Conservation (phyloP, 2,797 vertebrate species). For the Tragopan temminckii region DNA sequence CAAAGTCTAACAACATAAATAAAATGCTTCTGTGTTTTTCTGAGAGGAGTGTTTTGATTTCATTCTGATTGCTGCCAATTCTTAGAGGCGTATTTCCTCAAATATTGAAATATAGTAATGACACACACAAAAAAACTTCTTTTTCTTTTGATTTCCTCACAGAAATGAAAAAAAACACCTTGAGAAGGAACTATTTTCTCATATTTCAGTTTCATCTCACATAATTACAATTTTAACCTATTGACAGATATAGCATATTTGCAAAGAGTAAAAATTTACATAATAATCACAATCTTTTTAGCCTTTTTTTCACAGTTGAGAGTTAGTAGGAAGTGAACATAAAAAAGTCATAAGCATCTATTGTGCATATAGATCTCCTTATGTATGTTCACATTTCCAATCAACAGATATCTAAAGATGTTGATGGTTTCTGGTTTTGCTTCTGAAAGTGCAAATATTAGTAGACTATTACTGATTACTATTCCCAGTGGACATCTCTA, state of each 20-base stretch:
- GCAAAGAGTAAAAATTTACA: background rate
- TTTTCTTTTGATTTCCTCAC: background rate
- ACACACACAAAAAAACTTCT: background rate
- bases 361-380: background rate
- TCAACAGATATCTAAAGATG: background rate
- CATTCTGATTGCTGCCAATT: slow-evolving; percentile 1
- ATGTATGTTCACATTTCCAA: background rate
- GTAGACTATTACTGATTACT: background rate
- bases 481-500: background rate
- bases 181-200: background rate
- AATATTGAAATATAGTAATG: slow-evolving; percentile 1
- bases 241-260: background rate
- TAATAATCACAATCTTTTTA: background rate
- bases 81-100: background rate
- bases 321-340: background rate
- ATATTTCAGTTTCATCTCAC: background rate
- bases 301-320: background rate
- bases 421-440: background rate
- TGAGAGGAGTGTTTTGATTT: slow-evolving; percentile 12
- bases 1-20: slow-evolving; percentile 35
- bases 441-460: background rate
- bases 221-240: background rate
- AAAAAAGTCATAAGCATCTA: background rate
- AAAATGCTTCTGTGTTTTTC: slow-evolving; percentile 33
- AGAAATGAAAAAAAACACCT: background rate